Percentiles rank a stretch among this genome's conserved stretches.
phyloP scores from a whole-genome alignment of 2,797 vertebrate genomes.

The Toxotes lorentzi region DNA sequence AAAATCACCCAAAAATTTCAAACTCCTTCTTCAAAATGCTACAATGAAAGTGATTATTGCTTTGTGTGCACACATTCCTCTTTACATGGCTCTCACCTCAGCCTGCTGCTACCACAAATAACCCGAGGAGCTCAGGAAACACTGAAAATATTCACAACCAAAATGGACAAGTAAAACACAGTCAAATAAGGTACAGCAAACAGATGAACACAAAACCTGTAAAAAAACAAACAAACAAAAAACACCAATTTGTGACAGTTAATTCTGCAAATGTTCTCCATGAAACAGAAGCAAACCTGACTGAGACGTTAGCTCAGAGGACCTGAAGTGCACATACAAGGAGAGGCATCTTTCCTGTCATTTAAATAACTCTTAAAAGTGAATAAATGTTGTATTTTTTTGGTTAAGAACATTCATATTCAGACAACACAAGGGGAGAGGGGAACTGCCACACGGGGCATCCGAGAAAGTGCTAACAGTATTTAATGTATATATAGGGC shows the following conservation, averaged over 20 bases:
- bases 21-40: conserved; percentile 26
- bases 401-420: conserved; percentile 63
- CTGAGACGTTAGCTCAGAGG: conserved; percentile 12
- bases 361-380: conserved; percentile 38
- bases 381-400: conserved; percentile 54
- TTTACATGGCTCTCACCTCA: conserved; percentile 1
- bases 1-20: conserved; percentile 9
- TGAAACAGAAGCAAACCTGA: conserved; percentile 46
- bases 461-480: conserved; percentile 75
- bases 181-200: conserved; percentile 39
- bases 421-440: conserved; percentile 47
- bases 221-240: not conserved
- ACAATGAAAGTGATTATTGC: conserved; percentile 50
- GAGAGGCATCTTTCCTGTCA: conserved; percentile 10
- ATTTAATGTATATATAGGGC: conserved; percentile 47
- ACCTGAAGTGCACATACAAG: conserved; percentile 34
- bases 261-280: conserved; percentile 21
- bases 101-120: conserved; percentile 34
- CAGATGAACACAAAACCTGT: not conserved
- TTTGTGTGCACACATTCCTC: conserved; percentile 12
- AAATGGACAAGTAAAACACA: conserved; percentile 21
- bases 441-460: conserved; percentile 31
- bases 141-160: conserved; percentile 29
- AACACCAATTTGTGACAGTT: not conserved
- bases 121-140: conserved; percentile 32